Percentiles rank a stretch among this genome's conserved stretches.
Conservation (phyloP, 2,797 vertebrate species). For the Mormyrops attenuatus region DNA sequence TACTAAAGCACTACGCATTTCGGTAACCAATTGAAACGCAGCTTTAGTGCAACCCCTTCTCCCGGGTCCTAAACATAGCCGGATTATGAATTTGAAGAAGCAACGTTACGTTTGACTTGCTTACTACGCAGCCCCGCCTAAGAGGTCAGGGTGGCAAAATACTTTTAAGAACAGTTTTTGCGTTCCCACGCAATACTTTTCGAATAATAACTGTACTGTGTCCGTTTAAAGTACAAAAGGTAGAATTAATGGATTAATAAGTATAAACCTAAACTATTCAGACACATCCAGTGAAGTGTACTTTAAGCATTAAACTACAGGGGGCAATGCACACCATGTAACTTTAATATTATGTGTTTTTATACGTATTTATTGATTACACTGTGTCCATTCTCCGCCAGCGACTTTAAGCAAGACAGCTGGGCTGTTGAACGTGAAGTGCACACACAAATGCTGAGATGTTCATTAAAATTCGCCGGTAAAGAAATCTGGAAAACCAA, state of each 20-base stretch:
- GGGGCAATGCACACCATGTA: neutral
- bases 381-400: neutral
- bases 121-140: neutral
- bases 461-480: neutral
- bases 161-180: neutral
- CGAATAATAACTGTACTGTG: neutral
- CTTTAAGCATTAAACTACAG: neutral
- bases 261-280: neutral
- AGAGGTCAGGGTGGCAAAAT: neutral
- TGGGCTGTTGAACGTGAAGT: neutral
- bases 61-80: neutral
- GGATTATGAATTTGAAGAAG: neutral
- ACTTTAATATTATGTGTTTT: neutral
- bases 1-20: neutral
- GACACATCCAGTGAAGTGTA: neutral
- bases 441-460: neutral
- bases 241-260: neutral
- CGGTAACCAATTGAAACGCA: neutral
- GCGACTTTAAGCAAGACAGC: neutral
- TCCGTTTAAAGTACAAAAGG: neutral
- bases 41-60: neutral
- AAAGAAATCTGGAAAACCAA: neutral
- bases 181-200: neutral
- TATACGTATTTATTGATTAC: neutral
- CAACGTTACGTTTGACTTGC: neutral